Base-by-base conservation (phyloP, 2,888 invertebrate species). In the Drosophila recens region DNA sequence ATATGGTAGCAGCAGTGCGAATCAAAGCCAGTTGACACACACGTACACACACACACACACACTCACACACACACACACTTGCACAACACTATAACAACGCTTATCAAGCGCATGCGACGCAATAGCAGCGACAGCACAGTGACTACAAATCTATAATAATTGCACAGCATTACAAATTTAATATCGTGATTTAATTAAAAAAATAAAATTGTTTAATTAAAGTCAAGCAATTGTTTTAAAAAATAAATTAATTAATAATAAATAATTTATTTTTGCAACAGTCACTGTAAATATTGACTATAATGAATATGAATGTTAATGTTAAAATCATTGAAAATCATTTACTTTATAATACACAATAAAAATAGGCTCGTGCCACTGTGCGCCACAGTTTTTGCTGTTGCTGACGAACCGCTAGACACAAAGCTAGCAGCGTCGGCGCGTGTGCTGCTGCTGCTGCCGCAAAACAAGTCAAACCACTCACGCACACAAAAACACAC, bases 381-480 rank as follows among this genome's bases (percentile, higher is more conserved):
- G 84, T 84, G 82, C 82, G 72, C 79, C 75, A 80, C 75, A 72
- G 65, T 82, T 79, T 67, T 56, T 53, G 79, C 72, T 75, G 72
- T 71, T 57, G 70, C 72, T 77, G 76, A 82, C 73, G 66, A 75
- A 72, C 78, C 82, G 75, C 76, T 88, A 88, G 80, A 79, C 78
- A 72, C 78, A 72, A 58, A 70, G 75, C 67, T 75, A 69, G 74
- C 72, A 65, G 72, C 66, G 84, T 72, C 87, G 86, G 77, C 86
- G 88, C 86, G 86, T 87, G 83, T 85, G 77, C 82, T 84, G 83
- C 68, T 51, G 51, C 77, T 85, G 85, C 45, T 45, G 45, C 45
- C 85, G 72, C 86, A 86, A 86, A 86, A 86, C 86, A 88, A 86
- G 86, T 86, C 86, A 86, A 86, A 86, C 86, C 86, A 88, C 86